Evolutionary conservation across 2,113 vertebrate genomes (phyloP).

Genomic region (Amia ocellicauda): DNA sequence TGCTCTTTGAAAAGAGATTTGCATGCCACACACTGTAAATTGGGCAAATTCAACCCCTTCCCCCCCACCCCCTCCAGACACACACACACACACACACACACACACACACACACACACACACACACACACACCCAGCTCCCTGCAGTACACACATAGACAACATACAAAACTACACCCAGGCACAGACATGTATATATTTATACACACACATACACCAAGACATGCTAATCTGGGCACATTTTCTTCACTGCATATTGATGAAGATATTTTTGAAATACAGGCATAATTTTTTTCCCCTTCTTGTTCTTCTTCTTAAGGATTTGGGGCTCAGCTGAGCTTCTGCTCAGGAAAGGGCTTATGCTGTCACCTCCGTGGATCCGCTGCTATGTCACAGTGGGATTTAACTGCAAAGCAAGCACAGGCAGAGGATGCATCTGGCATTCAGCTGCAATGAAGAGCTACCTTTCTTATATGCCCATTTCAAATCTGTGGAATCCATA

Average conservation of each 20-base stretch:
- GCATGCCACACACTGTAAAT: conserved; percentile 1
- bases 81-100: conserved; percentile 7
- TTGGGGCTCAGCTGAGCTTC: conserved; percentile 1
- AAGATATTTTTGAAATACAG: neutral
- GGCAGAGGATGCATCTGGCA: conserved; percentile 1
- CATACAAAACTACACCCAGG: neutral
- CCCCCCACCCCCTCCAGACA: neutral
- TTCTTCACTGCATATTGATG: conserved; percentile 19
- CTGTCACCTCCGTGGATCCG: conserved; percentile 13
- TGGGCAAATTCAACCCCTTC: no score
- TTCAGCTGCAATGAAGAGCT: neutral
- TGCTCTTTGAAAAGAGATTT: conserved; percentile 10
- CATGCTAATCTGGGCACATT: conserved; percentile 7
- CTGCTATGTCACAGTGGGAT: conserved; percentile 12
- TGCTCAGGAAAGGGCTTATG: conserved; percentile 7
- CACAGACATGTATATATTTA: neutral
- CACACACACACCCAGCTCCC: neutral
- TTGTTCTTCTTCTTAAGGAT: conserved; percentile 7
- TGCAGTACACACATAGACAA: neutral
- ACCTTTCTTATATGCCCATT: neutral
- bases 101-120: neutral
- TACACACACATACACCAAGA: neutral
- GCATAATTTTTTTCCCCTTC: neutral
- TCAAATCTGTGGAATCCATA: neutral
- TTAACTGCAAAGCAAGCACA: neutral